Conservation (phyloP, 2,797 vertebrate genomes). For the Schizopygopsis pylzovi region DNA sequence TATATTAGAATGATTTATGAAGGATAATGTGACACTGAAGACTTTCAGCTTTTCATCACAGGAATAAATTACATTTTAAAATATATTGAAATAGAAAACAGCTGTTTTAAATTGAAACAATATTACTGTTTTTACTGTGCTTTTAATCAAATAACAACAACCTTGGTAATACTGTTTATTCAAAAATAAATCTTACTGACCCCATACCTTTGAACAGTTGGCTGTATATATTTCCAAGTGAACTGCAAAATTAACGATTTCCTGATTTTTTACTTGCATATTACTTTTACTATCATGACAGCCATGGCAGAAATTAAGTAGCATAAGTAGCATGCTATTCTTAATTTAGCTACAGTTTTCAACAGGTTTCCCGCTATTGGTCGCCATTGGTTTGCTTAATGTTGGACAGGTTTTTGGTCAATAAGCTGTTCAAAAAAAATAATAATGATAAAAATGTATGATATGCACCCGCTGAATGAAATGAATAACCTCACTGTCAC, state of each 20-base stretch:
- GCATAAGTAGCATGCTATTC: background rate
- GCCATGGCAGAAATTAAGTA: background rate
- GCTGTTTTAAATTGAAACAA: background rate
- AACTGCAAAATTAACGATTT: background rate
- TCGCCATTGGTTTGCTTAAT: background rate
- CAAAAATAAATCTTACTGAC: background rate
- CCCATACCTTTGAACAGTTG: background rate
- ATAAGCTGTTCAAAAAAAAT: background rate
- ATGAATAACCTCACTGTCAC: background rate
- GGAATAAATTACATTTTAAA: background rate
- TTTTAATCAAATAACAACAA: background rate
- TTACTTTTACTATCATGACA: background rate
- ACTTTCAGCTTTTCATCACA: background rate
- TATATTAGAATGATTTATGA: background rate
- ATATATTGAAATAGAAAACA: background rate
- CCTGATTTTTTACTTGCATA: background rate
- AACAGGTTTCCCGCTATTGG: background rate
- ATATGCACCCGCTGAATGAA: background rate
- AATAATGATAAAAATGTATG: background rate
- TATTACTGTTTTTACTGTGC: background rate
- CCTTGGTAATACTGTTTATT: background rate
- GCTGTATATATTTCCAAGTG: background rate
- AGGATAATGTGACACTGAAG: background rate
- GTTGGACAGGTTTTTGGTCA: background rate
- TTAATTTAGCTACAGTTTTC: background rate